Evolutionary conservation across 2,113 vertebrate genomes (phyloP), one percentile per base, ranked within the genome.

Genomic region (Ailuropoda melanoleuca): DNA sequence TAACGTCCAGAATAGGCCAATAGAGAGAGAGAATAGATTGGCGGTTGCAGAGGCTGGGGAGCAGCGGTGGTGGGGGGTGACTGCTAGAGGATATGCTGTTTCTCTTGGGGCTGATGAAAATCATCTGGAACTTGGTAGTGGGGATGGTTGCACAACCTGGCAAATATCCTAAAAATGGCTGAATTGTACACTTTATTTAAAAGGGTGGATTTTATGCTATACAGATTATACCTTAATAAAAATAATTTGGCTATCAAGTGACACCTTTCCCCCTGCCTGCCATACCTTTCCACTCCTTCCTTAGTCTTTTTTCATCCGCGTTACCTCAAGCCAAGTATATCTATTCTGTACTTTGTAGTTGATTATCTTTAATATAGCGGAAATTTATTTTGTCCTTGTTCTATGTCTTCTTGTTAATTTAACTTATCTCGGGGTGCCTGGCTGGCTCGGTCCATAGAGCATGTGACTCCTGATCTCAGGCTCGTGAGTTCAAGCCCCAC

Each of bases 341-440:
- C 74, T 72, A 12, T 74, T 75, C 81, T 75, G 48, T 62, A 62
- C 9, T 94, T 83, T 56, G 31, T 4, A 31, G 48, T 9, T 55
- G 18, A 56, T 80, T 29, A 64, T 70, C 48, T 78, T 78, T 31
- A 94, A 83, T 34, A 43, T 13, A 58, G 46, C 70, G 85, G 46
- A 94, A 74, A 92, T 72, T 66, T 58, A 60, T 68, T 34, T 90
- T 66, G 18, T 68, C 39, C 21, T 29, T 23, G 34, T 66, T 85
- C 70, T 17, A 46, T 74, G 91, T 84, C 15, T 39, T 80, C 37
- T 66, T 26, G 12, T 68, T 50, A 77, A 64, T 56, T 86, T 39
- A 93, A 58, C 15, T 86, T 19, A 43, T 66, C 55, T 74, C 29
- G 24, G 26, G 15, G 43, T 6, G 6, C 43, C 74, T 31, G 74